These are phyloP conservation scores for Pomacea maculata DNA, from an alignment of 1,140 invertebrate genomes.

Conservation along the genomic window DNA sequence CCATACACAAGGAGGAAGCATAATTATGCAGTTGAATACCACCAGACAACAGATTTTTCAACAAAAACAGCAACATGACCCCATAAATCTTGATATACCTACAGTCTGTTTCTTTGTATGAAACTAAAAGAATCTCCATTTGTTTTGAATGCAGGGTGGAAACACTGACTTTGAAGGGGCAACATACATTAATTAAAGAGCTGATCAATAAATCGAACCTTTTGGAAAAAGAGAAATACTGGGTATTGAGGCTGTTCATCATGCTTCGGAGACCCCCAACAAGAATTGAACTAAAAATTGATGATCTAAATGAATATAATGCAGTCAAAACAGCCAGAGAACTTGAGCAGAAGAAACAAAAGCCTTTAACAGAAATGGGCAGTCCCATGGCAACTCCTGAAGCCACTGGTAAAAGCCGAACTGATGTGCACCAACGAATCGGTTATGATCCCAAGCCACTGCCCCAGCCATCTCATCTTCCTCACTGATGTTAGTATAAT, in stretches of 20 bases:
- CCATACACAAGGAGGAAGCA: too few species aligned
- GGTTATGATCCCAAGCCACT: slow-evolving; percentile 68
- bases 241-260: slow-evolving; percentile 9
- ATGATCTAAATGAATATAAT: slow-evolving; percentile 81
- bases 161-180: not conserved
- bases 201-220: not conserved
- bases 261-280: slow-evolving; percentile 83
- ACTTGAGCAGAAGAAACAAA: slow-evolving; percentile 41
- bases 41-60: too few species aligned
- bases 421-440: slow-evolving; percentile 73
- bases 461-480: slow-evolving; percentile 37
- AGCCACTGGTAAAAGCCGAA: slow-evolving; percentile 15
- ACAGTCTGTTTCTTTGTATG: too few species aligned
- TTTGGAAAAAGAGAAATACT: not conserved
- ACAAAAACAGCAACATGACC: too few species aligned
- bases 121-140: too few species aligned
- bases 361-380: slow-evolving; percentile 43
- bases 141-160: too few species aligned
- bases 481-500: slow-evolving; percentile 14
- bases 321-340: slow-evolving; percentile 58
- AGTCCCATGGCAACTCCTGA: slow-evolving; percentile 32
- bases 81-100: too few species aligned
- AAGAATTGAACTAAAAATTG: slow-evolving; percentile 78
- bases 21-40: too few species aligned
- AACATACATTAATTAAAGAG: not conserved